These are phyloP conservation scores for Strigamia maritima DNA, from an alignment of 2,888 invertebrate genomes.

Conservation along the genomic window DNA sequence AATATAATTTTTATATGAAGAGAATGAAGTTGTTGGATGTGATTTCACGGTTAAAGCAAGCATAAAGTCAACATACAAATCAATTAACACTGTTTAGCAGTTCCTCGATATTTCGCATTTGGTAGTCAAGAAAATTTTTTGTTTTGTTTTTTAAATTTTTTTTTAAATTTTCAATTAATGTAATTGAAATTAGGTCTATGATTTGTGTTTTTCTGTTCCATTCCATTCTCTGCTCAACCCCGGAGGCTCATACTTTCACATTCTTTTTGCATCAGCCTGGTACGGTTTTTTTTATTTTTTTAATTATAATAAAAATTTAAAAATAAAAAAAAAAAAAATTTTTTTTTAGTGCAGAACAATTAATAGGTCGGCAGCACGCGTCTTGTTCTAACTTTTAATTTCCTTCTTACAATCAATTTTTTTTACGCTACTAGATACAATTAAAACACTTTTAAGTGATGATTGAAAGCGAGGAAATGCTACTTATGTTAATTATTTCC, in stretches of 20 bases:
- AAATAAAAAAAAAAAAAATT: no score
- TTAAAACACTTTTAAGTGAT: neutral
- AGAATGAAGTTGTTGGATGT: neutral
- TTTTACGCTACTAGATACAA: neutral
- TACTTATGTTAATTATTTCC: neutral
- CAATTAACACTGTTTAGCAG: neutral
- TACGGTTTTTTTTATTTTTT: neutral
- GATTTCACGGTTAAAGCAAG: neutral
- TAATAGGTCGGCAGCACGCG: slow-evolving; percentile 12
- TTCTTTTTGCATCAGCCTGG: neutral
- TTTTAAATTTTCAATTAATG: neutral
- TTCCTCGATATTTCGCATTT: no score
- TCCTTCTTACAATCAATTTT: neutral
- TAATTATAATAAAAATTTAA: neutral
- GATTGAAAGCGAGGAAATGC: no score
- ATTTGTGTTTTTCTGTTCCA: neutral
- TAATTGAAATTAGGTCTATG: neutral
- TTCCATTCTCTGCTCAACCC: neutral
- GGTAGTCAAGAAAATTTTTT: no score
- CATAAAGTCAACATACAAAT: neutral
- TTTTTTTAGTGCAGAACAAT: neutral
- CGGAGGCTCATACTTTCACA: neutral
- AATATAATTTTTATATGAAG: neutral
- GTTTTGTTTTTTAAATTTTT: no score
- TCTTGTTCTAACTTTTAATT: neutral